Evolutionary conservation across 2,888 invertebrate species (phyloP), one percentile per base, ranked within the genome.

Genomic region (Lycocerus yunnanus): DNA sequence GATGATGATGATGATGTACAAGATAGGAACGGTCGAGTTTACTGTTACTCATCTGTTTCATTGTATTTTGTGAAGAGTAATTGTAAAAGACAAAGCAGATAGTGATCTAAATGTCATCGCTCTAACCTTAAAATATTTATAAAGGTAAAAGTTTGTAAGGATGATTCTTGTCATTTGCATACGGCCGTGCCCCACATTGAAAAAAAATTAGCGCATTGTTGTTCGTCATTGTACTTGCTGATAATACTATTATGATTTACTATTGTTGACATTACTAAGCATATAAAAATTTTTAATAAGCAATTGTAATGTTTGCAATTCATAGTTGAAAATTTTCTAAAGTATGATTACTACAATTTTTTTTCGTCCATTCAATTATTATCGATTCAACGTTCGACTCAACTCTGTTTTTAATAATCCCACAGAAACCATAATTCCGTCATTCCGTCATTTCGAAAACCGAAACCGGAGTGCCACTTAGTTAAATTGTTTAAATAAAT

Each of bases 61-160:
- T 73, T 76, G 70, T 76, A 67, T 60, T 75, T 75, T 75, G 59
- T 63, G 43, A 43, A 43, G 66, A 67, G 65, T 27, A 59, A 73
- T 72, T 72, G 71, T 68, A 24, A 61, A 71, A 73, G 73, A 76
- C 76, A 76, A 76, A 73, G 73, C 21, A 73, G 76, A 76, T 77
- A 69, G 74, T 71, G 77, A 77, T 77, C 72, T 74, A 77, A 78
- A 78, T 78, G 78, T 75, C 78, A 78, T 73, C 78, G 75, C 65
- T 74, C 77, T 79, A 80, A 79, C 81, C 81, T 81, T 80, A 81
- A 81, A 79, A 79, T 80, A 80, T 79, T 81, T 78, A 81, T 81
- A 80, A 81, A 80, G 81, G 81, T 81, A 81, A 81, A 81, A 80
- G 80, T 77, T 72, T 18, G 72, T 72, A 72, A 78, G 77, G 77